phyloP scores from a whole-genome alignment of 2,888 invertebrate species.

The Nephrotoma guestfalica region DNA sequence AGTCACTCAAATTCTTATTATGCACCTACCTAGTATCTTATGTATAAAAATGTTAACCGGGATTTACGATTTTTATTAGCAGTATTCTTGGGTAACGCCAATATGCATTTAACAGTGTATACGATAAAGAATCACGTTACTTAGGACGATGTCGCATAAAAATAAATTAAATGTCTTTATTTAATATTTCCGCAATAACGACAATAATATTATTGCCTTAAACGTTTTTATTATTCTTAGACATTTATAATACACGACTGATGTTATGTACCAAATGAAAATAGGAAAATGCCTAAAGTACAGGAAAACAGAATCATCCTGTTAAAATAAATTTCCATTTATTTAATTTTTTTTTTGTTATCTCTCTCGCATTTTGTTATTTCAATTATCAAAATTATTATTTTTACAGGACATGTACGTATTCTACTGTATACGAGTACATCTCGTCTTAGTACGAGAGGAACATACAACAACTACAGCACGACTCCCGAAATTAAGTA shows the following conservation, averaged over 20 bases:
- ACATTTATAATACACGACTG: neutral
- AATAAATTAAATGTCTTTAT: neutral
- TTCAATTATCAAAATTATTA: neutral
- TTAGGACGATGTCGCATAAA: neutral
- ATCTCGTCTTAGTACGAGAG: neutral
- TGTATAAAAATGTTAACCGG: too few relatives aligned
- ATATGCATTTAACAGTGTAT: too few relatives aligned
- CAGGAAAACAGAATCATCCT: neutral
- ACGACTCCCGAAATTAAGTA: neutral
- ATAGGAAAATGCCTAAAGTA: neutral
- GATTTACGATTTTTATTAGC: too few relatives aligned
- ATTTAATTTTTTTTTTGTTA: neutral
- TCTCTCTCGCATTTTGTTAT: neutral
- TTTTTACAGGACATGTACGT: neutral
- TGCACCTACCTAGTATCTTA: too few relatives aligned
- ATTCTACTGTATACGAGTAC: neutral
- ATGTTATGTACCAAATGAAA: neutral
- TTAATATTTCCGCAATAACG: neutral
- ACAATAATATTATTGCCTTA: neutral
- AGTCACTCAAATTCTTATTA: too few relatives aligned
- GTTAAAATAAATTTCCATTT: neutral
- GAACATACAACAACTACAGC: neutral
- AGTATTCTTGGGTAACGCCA: too few relatives aligned
- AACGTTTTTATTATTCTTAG: neutral
- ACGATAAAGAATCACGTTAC: too few relatives aligned